Evolutionary conservation across 2,888 invertebrate species (phyloP), one percentile per base, ranked within the genome.

Genomic region (Heliothis peltigera): DNA sequence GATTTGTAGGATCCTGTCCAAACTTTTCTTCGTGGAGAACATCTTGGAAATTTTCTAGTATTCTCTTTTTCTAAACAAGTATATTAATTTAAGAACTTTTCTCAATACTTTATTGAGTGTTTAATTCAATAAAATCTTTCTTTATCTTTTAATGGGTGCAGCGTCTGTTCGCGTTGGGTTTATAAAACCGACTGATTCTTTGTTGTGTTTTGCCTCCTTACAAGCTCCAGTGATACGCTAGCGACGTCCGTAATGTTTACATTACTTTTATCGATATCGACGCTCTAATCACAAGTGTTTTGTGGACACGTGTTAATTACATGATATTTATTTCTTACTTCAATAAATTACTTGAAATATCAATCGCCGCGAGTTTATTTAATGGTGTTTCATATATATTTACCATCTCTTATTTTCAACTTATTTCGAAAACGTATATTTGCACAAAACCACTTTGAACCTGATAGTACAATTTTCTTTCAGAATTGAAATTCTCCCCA

Each of bases 121-220:
- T 87, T 83, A 81, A 84, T 83, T 84, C 70, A 84, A 70, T 79
- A 63, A 80, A 80, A 57, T 75, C 49, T 60, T 68, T 70, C 52
- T 66, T 62, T 48, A 69, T 65, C 68, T 67, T 58, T 59, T 60
- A 67, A 68, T 64, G 46, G 44, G 60, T 63, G 75, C 84, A 71
- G 66, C 89, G 92, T 88, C 89, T 87, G 80, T 80, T 86, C 85
- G 75, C 83, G 74, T 82, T 84, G 87, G 84, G 79, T 77, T 80
- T 83, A 85, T 89, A 84, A 85, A 88, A 89, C 87, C 88, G 90
- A 95, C 94, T 94, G 92, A 91, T 89, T 91, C 92, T 93, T 94
- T 93, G 92, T 94, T 92, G 86, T 94, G 93, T 92, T 93, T 92
- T 90, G 88, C 85, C 85, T 86, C 65, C 91, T 91, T 91, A 90